Conservation (phyloP, 1,140 invertebrate species). For the Drosophila mojavensis region DNA sequence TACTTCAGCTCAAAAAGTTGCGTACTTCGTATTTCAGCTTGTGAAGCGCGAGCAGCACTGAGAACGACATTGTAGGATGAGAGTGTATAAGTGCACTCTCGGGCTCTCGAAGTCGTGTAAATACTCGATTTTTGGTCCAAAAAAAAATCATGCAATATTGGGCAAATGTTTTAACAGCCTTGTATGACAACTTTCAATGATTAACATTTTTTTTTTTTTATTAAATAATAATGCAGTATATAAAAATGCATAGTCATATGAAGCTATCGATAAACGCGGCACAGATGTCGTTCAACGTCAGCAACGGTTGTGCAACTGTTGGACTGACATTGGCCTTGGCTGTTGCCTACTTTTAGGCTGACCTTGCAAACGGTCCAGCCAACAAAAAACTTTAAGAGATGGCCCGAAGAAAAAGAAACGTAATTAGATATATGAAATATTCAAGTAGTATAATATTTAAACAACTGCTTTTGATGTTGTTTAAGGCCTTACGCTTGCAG, state of each 20-base stretch:
- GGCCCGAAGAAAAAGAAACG: background rate
- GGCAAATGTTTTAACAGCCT: background rate
- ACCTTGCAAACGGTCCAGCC: slow-evolving; percentile 2
- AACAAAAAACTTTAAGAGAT: background rate
- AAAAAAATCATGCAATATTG: background rate
- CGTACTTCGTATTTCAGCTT: background rate
- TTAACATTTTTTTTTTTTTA: background rate
- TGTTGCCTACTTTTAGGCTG: slow-evolving; percentile 50
- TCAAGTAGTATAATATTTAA: slow-evolving; percentile 27
- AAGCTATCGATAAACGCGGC: slow-evolving; percentile 30
- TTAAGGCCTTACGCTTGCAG: background rate
- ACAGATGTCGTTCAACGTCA: slow-evolving; percentile 2
- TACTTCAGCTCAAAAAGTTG: background rate
- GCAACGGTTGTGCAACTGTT: slow-evolving; percentile 41
- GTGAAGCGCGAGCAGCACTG: slow-evolving; percentile 27
- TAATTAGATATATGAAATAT: slow-evolving; percentile 15
- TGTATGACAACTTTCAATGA: background rate
- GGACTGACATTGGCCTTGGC: slow-evolving; percentile 37
- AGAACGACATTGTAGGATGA: slow-evolving; percentile 10
- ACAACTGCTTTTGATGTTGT: slow-evolving; percentile 34
- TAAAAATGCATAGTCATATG: background rate
- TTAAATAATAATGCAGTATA: background rate
- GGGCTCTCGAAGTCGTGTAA: slow-evolving; percentile 11
- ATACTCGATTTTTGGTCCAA: slow-evolving; percentile 1
- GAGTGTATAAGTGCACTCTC: slow-evolving; percentile 13